Base-by-base conservation (phyloP, 2,797 vertebrate genomes). In the Micromesistius poutassou region DNA sequence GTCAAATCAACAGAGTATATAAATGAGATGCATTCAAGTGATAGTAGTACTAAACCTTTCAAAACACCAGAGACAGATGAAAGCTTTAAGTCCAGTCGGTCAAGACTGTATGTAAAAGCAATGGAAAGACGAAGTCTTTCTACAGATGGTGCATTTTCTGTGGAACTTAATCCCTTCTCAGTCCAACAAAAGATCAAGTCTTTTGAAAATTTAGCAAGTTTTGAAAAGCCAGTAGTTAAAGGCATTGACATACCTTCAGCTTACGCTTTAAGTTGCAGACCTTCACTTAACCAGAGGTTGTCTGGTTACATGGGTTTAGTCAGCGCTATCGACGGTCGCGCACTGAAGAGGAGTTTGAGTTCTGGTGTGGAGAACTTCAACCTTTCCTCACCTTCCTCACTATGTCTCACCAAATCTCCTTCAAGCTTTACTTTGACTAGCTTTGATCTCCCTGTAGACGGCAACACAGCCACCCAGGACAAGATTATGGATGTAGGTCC, bases 151-250 rank as follows among this genome's bases (percentile, higher is more conserved):
- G 91, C 91, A 81, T 91, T 93, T 88, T 91, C 94, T 0, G 90
- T 92, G 12, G 94, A 95, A 81, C 89, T 92, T 72, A 93, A 94
- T 87, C 96, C 95, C 30, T 96, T 98, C 87, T 98, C 97, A 33
- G 97, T 99, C 66, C 95, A 94, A 81, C 96, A 98, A 82, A 95
- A 97, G 84, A 99, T 99, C 80, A 98, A 98, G 86, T 99, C 97
- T 13, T 99, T 98, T 40, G 97, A 98, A 92, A 99, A 97, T 80
- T 85, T 99, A 84, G 96, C 96, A 55, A 94, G 94, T 87, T 95
- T 96, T 31, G 97, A 98, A 84, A 92, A 94, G 82, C 93, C 94
- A 0, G 31, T 91, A 0, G 84, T 95, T 77, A 96, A 92, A 89
- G 88, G 92, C 16, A 93, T 94, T 0, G 93, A 96, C 10, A 87